Base-by-base conservation (phyloP, 2,888 invertebrate genomes). In the Dimorphilus gyrociliatus region DNA sequence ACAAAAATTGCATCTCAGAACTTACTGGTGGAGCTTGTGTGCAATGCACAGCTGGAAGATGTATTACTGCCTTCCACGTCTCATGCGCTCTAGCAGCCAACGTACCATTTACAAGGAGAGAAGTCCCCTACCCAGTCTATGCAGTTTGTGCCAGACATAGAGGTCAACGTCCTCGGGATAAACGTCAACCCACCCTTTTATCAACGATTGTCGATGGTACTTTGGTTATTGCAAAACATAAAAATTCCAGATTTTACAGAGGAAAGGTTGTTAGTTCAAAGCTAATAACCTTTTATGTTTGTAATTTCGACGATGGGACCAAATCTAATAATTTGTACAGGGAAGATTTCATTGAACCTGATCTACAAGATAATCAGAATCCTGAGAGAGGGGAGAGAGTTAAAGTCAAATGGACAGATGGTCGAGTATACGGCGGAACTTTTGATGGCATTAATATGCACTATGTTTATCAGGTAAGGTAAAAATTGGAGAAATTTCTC, bases 171-270 rank as follows among this genome's bases (percentile, higher is more conserved):
- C n/a, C n/a, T n/a, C n/a, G n/a, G n/a, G n/a, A n/a, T n/a, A n/a
- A n/a, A n/a, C n/a, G n/a, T n/a, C n/a, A n/a, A n/a, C n/a, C n/a
- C n/a, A n/a, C n/a, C n/a, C n/a, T n/a, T n/a, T n/a, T n/a, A n/a
- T n/a, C n/a, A n/a, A n/a, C n/a, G n/a, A n/a, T n/a, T n/a, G n/a
- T n/a, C n/a, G n/a, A n/a, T n/a, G n/a, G n/a, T n/a, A n/a, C n/a
- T n/a, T n/a, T 39, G n/a, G 72, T 74, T 3, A 71, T 72, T 65
- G 74, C 72, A 1, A 72, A 69, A 41, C 72, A 74, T 53, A 66
- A 66, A 32, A 73, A 72, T 41, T 65, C 63, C 2, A 64, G 73
- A 25, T 74, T 68, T 50, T 73, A 74, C 48, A 59, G 66, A 37
- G 71, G 69, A 10, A 64, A 56, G 35, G 65, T 75, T 6, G 45